phyloP scores from a whole-genome alignment of 2,888 invertebrate genomes.

The Liodrosophila aerea region DNA sequence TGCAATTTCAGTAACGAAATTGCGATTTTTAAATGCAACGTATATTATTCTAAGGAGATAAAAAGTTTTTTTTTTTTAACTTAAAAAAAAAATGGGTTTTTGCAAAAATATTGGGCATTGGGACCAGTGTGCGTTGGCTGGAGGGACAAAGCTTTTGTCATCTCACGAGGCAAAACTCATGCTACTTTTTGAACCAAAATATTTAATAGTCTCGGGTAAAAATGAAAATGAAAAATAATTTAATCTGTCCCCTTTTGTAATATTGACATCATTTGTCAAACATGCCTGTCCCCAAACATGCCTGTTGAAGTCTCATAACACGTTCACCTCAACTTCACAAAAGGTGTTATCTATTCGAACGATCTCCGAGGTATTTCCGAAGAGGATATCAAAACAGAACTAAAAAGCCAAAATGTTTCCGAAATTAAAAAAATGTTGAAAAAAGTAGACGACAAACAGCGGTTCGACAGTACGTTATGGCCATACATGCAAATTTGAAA shows the following conservation, averaged over 20 bases:
- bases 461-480: neutral
- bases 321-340: neutral
- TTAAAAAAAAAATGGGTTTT: too few species aligned
- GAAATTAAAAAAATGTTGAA: neutral
- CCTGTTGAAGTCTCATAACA: neutral
- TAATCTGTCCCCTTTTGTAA: neutral
- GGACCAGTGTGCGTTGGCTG: too few species aligned
- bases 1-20: too few species aligned
- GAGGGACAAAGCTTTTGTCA: too few species aligned
- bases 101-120: too few species aligned
- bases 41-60: too few species aligned
- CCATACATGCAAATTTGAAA: too few species aligned
- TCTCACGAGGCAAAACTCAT: too few species aligned
- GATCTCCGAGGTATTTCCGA: neutral
- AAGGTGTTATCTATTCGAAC: neutral
- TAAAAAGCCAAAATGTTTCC: neutral
- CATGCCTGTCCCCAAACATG: neutral
- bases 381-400: neutral
- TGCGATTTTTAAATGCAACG: too few species aligned
- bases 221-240: neutral
- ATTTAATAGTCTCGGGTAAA: neutral
- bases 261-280: neutral
- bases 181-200: too few species aligned
- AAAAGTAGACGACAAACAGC: neutral
- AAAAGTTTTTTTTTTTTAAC: too few species aligned